Percentiles rank a stretch among this genome's conserved stretches.
Conservation (phyloP, 2,797 vertebrate species). For the Brotula barbata region DNA sequence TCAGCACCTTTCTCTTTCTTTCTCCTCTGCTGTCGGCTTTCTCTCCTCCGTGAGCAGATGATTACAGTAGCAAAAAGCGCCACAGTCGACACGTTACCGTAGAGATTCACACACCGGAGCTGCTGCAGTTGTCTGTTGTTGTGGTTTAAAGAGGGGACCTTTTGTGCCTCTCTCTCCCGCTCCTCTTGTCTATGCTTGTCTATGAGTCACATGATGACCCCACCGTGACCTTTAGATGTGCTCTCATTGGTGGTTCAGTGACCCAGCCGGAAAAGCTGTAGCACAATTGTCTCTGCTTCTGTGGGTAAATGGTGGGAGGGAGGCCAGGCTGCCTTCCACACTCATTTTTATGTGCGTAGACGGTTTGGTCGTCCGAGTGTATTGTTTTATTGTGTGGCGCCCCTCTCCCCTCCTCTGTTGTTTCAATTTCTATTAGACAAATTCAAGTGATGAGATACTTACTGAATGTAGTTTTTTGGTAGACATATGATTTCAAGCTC, state of each 20-base stretch:
- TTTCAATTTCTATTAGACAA: too few species aligned
- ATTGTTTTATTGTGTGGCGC: slow-evolving; percentile 48
- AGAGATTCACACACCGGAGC: slow-evolving; percentile 52
- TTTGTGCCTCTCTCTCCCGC: slow-evolving; percentile 19
- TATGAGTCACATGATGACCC: slow-evolving; percentile 59
- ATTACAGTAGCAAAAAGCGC: slow-evolving; percentile 66
- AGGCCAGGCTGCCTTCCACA: slow-evolving; percentile 24
- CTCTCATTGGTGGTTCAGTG: slow-evolving; percentile 40
- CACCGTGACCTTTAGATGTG: slow-evolving; percentile 50
- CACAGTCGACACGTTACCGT: slow-evolving; percentile 62
- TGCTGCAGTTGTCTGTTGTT: slow-evolving; percentile 42
- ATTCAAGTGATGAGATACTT: not conserved
- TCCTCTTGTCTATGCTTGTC: slow-evolving; percentile 19
- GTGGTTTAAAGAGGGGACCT: slow-evolving; percentile 43
- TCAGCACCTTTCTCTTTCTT: slow-evolving; percentile 32
- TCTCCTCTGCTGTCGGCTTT: slow-evolving; percentile 23
- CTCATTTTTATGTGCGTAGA: slow-evolving; percentile 29
- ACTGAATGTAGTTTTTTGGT: slow-evolving; percentile 1
- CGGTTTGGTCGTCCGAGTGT: slow-evolving; percentile 45
- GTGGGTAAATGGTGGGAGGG: slow-evolving; percentile 41
- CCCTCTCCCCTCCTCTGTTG: not conserved
- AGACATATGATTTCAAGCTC: too few species aligned
- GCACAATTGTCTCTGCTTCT: slow-evolving; percentile 43
- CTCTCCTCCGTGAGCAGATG: slow-evolving; percentile 54
- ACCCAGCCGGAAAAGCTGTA: slow-evolving; percentile 29